Evolutionary conservation across 2,888 invertebrate species (phyloP).

Genomic region (Cataglyphis altisquamis): DNA sequence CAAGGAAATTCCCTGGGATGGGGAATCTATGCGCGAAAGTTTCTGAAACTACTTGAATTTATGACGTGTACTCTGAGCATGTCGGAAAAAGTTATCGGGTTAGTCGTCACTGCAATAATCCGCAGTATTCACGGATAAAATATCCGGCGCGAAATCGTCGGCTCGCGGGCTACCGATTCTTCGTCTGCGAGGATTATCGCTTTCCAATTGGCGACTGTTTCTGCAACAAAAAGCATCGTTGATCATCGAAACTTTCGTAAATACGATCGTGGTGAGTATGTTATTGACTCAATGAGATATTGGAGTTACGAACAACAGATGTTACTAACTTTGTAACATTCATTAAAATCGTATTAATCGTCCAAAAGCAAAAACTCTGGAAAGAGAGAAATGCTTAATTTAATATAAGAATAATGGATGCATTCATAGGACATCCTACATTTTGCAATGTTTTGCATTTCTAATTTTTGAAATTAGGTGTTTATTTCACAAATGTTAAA

Average conservation of each 20-base stretch:
- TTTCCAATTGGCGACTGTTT: slow-evolving; percentile 35
- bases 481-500: neutral
- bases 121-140: slow-evolving; percentile 21
- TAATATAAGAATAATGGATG: neutral
- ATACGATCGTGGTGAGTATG: slow-evolving; percentile 10
- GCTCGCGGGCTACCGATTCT: slow-evolving; percentile 10
- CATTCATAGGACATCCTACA: neutral
- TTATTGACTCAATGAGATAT: slow-evolving; percentile 29
- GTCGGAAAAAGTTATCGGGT: slow-evolving; percentile 41
- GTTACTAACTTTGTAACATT: slow-evolving; percentile 1
- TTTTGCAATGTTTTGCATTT: neutral
- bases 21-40: slow-evolving; percentile 22
- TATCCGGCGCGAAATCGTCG: slow-evolving; percentile 36
- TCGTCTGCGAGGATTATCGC: slow-evolving; percentile 24
- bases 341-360: neutral
- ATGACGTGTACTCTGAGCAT: slow-evolving; percentile 2
- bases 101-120: slow-evolving; percentile 34
- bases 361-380: neutral
- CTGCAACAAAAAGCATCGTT: slow-evolving; percentile 14
- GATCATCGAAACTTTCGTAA: slow-evolving; percentile 17
- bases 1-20: slow-evolving; percentile 9
- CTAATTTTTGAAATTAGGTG: neutral
- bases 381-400: neutral
- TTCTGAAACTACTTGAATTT: slow-evolving; percentile 40
- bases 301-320: slow-evolving; percentile 8